Evolutionary conservation across 2,113 vertebrate species (phyloP), one percentile per base, ranked within the genome.

Genomic region (Festucalex cinctus): DNA sequence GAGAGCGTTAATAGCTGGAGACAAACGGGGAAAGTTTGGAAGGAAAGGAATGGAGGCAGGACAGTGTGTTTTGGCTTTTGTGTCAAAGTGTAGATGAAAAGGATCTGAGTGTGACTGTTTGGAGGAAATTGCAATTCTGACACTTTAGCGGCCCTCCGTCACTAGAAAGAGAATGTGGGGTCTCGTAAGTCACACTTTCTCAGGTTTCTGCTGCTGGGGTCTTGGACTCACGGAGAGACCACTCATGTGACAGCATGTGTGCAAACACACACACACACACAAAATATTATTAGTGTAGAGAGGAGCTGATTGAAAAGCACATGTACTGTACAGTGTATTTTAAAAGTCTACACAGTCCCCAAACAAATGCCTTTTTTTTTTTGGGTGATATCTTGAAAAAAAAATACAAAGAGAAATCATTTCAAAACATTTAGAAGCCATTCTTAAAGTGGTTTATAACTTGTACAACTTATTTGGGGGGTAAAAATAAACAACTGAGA

Each of bases 171-270:
- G 70, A 87, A 86, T 85, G 77, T 71, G 84, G 77, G 70, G 80
- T 87, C 83, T 86, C 41, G 63, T 82, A 84, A 81, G 79, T 90
- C 80, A 74, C 83, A 88, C 83, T 81, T 83, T 86, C 88, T 90
- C 84, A 72, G 71, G 87, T 88, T 88, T 85, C 87, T 51, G 53
- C 69, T 61, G 76, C 75, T 73, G 83, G 36, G 12, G 71, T 81
- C 62, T 24, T 72, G 48, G 66, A 78, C 77, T 46, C 44, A 37
- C 60, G 63, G 5, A 62, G 28, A 64, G 36, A 65, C 57, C 63
- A 22, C 39, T 24, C 60, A 26, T 6, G 20, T 59, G 17, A 63
- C 32, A 24, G 8, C 64, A 28, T 43, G 28, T 43, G 63, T 26
- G 53, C 71, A 65, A 75, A 6, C 71, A n/a, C n/a, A n/a, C n/a